Evolutionary conservation across 2,113 vertebrate genomes (phyloP).

Genomic region (Ophiodon elongatus): DNA sequence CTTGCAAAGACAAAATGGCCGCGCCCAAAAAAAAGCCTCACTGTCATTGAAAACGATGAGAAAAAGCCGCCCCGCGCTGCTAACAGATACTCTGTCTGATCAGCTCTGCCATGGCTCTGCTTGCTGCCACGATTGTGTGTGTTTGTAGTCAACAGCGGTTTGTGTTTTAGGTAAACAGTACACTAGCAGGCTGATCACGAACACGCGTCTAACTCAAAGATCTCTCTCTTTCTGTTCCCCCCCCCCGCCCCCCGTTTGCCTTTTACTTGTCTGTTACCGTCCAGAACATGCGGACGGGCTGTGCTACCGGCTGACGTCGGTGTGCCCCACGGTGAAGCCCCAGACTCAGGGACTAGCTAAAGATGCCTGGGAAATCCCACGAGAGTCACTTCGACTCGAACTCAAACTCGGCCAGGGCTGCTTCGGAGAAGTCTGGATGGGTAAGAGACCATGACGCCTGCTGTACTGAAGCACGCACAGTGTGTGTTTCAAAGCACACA

Average conservation of each 20-base stretch:
- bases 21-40: too few species aligned
- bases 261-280: background rate
- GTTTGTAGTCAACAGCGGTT: too few species aligned
- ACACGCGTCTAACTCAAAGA: background rate
- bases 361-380: slow-evolving; percentile 98
- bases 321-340: slow-evolving; percentile 98
- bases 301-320: slow-evolving; percentile 94
- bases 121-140: background rate
- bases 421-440: slow-evolving; percentile 99
- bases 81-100: too few species aligned
- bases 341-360: slow-evolving; percentile 98
- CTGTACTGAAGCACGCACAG: background rate
- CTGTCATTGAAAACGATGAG: too few species aligned
- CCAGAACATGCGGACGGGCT: slow-evolving; percentile 96
- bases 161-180: background rate
- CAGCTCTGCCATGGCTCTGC: background rate
- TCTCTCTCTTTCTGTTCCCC: background rate
- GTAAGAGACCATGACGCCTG: slow-evolving; percentile 82
- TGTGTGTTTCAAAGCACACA: background rate
- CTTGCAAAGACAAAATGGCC: too few species aligned
- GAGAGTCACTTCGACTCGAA: slow-evolving; percentile 95
- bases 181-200: background rate
- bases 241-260: too few species aligned
- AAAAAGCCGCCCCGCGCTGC: too few species aligned
- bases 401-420: slow-evolving; percentile 98